Evolutionary conservation across 1,140 invertebrate genomes (phyloP).

Genomic region (Thrips palmi): DNA sequence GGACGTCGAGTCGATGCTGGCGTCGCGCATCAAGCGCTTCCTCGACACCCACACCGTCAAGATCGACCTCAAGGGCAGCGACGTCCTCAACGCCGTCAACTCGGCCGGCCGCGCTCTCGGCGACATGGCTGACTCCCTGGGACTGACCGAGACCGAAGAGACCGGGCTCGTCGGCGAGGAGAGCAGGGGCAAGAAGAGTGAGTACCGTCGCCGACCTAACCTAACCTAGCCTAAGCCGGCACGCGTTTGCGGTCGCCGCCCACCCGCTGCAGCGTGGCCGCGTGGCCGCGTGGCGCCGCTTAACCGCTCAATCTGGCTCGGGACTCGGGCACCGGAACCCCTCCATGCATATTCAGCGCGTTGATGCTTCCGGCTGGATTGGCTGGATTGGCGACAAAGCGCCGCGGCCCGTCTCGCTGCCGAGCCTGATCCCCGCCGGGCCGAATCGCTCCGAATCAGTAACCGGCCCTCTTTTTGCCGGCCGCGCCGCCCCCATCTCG

Average conservation of each 20-base stretch:
- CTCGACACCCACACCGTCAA: conserved; percentile 58
- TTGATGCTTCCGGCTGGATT: too few relatives aligned
- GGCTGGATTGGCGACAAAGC: too few relatives aligned
- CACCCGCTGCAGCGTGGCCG: too few relatives aligned
- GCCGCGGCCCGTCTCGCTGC: too few relatives aligned
- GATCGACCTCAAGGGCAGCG: conserved; percentile 64
- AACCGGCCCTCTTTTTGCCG: too few relatives aligned
- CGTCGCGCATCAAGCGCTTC: conserved; percentile 48
- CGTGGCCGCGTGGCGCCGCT: too few relatives aligned
- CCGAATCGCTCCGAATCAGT: too few relatives aligned
- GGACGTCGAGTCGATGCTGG: conserved; percentile 41
- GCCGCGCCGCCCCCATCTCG: too few relatives aligned
- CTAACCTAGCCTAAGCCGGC: neutral
- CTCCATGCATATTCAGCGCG: too few relatives aligned
- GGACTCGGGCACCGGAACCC: too few relatives aligned
- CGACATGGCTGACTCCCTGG: conserved; percentile 42
- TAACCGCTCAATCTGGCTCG: too few relatives aligned
- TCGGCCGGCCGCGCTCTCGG: conserved; percentile 56
- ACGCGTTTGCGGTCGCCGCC: neutral
- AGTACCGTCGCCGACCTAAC: conserved; percentile 18
- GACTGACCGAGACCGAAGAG: conserved; percentile 24
- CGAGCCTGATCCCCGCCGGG: too few relatives aligned
- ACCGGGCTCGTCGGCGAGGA: conserved; percentile 33
- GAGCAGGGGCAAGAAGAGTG: conserved; percentile 53
- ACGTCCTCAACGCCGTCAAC: conserved; percentile 58